phyloP scores from a whole-genome alignment of 2,797 vertebrate genomes.

The Myotis findleyi region DNA sequence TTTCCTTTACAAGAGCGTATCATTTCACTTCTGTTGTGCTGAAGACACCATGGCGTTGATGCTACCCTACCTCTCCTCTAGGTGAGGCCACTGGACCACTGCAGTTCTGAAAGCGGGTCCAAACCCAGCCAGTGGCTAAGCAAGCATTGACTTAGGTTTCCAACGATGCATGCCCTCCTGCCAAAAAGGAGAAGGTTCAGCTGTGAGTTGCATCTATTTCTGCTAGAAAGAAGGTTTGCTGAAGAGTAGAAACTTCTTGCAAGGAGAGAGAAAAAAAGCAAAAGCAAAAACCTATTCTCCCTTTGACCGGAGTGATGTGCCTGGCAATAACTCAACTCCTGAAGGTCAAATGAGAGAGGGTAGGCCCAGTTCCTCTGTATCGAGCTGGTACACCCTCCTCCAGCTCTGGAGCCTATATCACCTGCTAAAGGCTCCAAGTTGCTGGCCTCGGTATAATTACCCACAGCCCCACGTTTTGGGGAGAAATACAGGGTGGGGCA shows the following conservation, averaged over 20 bases:
- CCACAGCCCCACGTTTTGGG: not conserved
- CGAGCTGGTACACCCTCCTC: not conserved
- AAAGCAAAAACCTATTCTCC: not conserved
- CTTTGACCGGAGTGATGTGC: not conserved
- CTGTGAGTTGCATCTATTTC: not conserved
- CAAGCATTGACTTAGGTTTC: not conserved
- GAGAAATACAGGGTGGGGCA: not conserved
- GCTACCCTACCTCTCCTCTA: not conserved
- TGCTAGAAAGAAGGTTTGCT: not conserved
- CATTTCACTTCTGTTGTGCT: not conserved
- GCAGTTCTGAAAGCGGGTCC: not conserved
- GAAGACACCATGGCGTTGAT: rapidly evolving
- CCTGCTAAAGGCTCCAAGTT: not conserved
- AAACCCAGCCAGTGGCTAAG: conserved; percentile 38
- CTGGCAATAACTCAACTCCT: not conserved
- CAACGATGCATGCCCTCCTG: not conserved
- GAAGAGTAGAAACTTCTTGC: not conserved
- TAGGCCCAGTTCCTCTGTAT: not conserved
- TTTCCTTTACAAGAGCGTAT: not conserved
- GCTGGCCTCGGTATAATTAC: not conserved
- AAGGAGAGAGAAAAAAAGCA: not conserved
- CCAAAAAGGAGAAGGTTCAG: not conserved
- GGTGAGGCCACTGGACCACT: not conserved
- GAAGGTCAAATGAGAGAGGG: not conserved
- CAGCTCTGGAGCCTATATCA: not conserved